Base-by-base conservation (phyloP, 2,888 invertebrate species). In the Stenolophus ochropezus region DNA sequence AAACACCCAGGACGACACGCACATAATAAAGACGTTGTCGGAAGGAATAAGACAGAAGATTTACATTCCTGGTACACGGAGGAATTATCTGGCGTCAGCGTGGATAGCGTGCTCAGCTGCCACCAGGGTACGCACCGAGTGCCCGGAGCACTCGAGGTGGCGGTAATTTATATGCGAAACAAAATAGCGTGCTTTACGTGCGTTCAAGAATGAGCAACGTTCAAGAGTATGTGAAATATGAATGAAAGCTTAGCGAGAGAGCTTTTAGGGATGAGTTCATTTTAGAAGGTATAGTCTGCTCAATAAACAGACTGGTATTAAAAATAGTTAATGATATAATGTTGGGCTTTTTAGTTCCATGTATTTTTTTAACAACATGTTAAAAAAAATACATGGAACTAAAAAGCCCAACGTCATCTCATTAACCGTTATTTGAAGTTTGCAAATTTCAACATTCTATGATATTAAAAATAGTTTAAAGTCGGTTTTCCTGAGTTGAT, bases 101-200 rank as follows among this genome's bases (percentile, higher is more conserved):
- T 20, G 56, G 56, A 56, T 56, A 56, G 56, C 61, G 61, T 61
- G 61, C 25, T 61, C 61, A 61, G 23, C 61, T 61, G 61, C 56
- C 56, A 20, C 25, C 25, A n/a, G 25, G 23, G 61, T 61, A 42
- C 42, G 18, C 8, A 16, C 20, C 8, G 71, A 51, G 14, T 16
- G 20, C 33, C 71, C 27, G 16, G 3, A 42, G n/a, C 42, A n/a
- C 2, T 1, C n/a, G 56, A 2, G 8, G 33, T 42, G 16, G 71
- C 42, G 71, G 71, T 16, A 21, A 71, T 71, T 71, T 71, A 71
- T 71, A 42, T 42, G 71, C 21, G 71, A 71, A 71, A 65, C 65
- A 65, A 65, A 65, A 65, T 65, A 33, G 65, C 65, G 65, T 65
- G 65, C 33, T 65, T 33, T 65, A 56, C 20, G 56, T 5, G 20